Evolutionary conservation across 92 coral and sea anemone species (phyloP).

Genomic region (Bergia puertoricense): DNA sequence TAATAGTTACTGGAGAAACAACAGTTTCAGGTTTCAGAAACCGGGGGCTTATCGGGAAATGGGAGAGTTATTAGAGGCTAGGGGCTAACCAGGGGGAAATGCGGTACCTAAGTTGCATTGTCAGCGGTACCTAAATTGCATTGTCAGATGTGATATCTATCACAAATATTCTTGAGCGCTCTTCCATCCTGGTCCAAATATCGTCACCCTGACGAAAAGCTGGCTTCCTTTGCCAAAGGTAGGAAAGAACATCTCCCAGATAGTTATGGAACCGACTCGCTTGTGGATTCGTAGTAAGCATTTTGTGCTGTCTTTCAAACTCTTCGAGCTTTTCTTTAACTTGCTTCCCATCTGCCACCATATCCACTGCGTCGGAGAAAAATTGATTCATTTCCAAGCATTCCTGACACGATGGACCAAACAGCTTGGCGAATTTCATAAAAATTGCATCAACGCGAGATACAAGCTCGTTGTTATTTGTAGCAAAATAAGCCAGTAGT

Average conservation of each 20-base stretch:
- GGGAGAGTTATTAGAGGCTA: too few relatives aligned
- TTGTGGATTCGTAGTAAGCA: constrained; percentile 40
- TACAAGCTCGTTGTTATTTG: constrained; percentile 64
- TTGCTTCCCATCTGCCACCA: constrained; percentile 46
- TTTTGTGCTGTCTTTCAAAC: constrained; percentile 42
- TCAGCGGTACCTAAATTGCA: not conserved
- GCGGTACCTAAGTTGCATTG: not conserved
- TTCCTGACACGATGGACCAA: constrained; percentile 73
- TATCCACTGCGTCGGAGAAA: constrained; percentile 65
- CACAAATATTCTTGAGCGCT: constrained; percentile 54
- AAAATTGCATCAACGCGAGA: constrained; percentile 83
- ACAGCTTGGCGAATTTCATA: constrained; percentile 77
- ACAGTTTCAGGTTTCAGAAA: too few relatives aligned
- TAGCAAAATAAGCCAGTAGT: constrained; percentile 80
- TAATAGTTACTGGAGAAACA: too few relatives aligned
- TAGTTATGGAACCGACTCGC: constrained; percentile 16
- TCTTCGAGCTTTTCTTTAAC: constrained; percentile 26
- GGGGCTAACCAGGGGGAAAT: too few relatives aligned
- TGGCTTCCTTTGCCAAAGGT: constrained; percentile 37
- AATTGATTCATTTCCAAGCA: constrained; percentile 74
- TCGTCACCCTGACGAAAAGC: constrained; percentile 80
- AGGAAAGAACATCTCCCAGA: not conserved
- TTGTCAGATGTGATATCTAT: constrained; percentile 17
- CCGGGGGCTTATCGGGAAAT: too few relatives aligned
- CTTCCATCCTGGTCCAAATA: constrained; percentile 82